Percentiles rank a stretch among this genome's conserved stretches.
These are phyloP conservation scores for Mythimna albipuncta DNA, from an alignment of 2,888 invertebrate genomes.

Conservation along the genomic window DNA sequence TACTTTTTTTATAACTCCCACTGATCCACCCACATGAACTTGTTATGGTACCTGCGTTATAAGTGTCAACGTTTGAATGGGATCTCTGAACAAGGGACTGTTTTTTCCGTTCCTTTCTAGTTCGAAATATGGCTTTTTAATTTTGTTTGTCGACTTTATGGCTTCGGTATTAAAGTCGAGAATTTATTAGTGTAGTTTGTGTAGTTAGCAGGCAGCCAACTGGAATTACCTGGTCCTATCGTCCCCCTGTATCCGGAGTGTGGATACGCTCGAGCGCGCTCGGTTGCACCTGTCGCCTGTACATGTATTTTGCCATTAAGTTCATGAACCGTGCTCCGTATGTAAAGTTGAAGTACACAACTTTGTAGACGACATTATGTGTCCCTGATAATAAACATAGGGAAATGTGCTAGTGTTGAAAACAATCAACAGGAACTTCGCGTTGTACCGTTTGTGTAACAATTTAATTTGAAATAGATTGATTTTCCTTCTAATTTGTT, in stretches of 20 bases:
- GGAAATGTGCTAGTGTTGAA: conserved; percentile 23
- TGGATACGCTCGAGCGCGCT: conserved; percentile 78
- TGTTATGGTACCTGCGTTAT: conserved; percentile 75
- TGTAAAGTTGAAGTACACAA: conserved; percentile 50
- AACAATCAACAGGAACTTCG: conserved; percentile 26
- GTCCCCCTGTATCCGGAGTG: conserved; percentile 76
- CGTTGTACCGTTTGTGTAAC: conserved; percentile 7
- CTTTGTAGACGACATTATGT: conserved; percentile 57
- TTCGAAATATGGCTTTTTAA: conserved; percentile 35
- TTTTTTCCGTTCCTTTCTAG: conserved; percentile 47
- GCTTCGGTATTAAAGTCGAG: conserved; percentile 36
- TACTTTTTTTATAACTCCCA: conserved; percentile 77
- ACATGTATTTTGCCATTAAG: conserved; percentile 61
- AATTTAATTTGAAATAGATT: neutral
- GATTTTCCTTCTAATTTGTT: conserved; percentile 17
- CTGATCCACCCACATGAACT: conserved; percentile 77
- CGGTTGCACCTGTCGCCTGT: conserved; percentile 83
- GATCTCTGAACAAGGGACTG: conserved; percentile 55
- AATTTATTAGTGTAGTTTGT: conserved; percentile 52
- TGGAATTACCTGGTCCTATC: conserved; percentile 77
- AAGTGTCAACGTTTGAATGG: conserved; percentile 78
- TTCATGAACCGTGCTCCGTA: conserved; percentile 49
- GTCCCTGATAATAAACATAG: conserved; percentile 22
- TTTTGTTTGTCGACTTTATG: conserved; percentile 32
- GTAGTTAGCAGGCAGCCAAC: conserved; percentile 71